phyloP scores from a whole-genome alignment of 1,140 invertebrate species.

The Aleiodes sp. region DNA sequence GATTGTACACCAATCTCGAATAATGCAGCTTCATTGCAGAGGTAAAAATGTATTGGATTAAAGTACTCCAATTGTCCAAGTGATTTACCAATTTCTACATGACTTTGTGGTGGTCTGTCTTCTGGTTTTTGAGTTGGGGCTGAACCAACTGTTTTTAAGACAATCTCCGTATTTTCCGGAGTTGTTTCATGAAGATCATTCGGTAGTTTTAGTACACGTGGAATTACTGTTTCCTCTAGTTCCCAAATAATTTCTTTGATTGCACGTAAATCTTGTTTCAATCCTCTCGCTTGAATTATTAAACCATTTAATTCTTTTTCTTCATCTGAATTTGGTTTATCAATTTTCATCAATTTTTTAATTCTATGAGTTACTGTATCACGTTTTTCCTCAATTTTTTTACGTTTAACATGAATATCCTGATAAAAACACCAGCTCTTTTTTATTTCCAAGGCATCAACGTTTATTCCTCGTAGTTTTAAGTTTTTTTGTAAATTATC shows the following conservation, averaged over 20 bases:
- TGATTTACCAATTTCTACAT: slow-evolving; percentile 69
- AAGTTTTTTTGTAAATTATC: slow-evolving; percentile 66
- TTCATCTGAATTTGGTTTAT: slow-evolving; percentile 54
- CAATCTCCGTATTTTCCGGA: slow-evolving; percentile 58
- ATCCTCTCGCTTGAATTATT: slow-evolving; percentile 64
- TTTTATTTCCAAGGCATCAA: slow-evolving; percentile 64
- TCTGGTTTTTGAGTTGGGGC: slow-evolving; percentile 37
- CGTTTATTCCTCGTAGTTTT: slow-evolving; percentile 55
- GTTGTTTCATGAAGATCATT: slow-evolving; percentile 73
- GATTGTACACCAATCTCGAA: slow-evolving; percentile 71
- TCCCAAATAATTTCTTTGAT: slow-evolving; percentile 69
- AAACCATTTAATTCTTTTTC: slow-evolving; percentile 62
- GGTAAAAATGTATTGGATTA: slow-evolving; percentile 70
- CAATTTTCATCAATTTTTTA: slow-evolving; percentile 51
- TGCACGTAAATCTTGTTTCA: slow-evolving; percentile 71
- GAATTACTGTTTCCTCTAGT: slow-evolving; percentile 70
- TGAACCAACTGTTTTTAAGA: slow-evolving; percentile 62
- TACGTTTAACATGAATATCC: slow-evolving; percentile 55
- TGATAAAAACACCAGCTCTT: slow-evolving; percentile 67
- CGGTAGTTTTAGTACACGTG: slow-evolving; percentile 71
- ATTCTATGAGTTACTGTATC: slow-evolving; percentile 44
- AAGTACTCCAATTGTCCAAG: slow-evolving; percentile 69
- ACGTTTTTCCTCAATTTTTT: slow-evolving; percentile 59
- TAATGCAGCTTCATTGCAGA: slow-evolving; percentile 70
- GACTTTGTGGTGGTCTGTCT: slow-evolving; percentile 54